Evolutionary conservation across 2,113 vertebrate species (phyloP), one percentile per base, ranked within the genome.

Genomic region (Mustelus asterias): DNA sequence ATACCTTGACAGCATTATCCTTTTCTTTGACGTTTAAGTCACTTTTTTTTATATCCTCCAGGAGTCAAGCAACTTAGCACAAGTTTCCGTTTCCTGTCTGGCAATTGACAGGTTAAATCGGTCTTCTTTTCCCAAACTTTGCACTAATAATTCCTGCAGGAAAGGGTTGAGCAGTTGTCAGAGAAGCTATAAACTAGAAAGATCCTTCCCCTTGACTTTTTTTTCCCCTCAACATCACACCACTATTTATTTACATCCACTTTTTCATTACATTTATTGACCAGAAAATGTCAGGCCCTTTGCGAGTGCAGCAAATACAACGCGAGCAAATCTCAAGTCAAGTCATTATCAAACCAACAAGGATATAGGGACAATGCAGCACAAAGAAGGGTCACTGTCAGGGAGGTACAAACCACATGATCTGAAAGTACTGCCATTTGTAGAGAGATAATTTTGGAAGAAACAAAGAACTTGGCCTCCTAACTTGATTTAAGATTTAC

Each of bases 211-310:
- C 16, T n/a, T 13, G n/a, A 54, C 48, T 4, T 54, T 16, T 83
- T 29, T 83, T 16, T 83, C 26, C 20, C 54, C 24, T 54, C 24
- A 9, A 88, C 85, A 54, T 88, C 48, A 20, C 48, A 20, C 41
- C 41, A 54, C 85, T 88, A 54, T 88, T 88, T 88, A 54, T 88
- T 88, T 88, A 88, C 85, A 88, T 26, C 80, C 37, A 83, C 37
- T 83, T 83, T 83, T 83, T 83, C 80, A 83, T 83, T 83, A 83
- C 37, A 44, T 83, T 83, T 83, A 83, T 83, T 83, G 80, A 44
- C 80, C 80, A 44, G 80, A 41, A 83, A 83, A 83, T 83, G 80
- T 83, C 78, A 83, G 78, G 78, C 16, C 78, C 78, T 83, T 80
- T 80, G 78, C 41, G 78, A 83, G 14, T 83, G 80, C 80, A 83